Conservation (phyloP, 2,113 vertebrate genomes). For the Leucopsar rothschildi region DNA sequence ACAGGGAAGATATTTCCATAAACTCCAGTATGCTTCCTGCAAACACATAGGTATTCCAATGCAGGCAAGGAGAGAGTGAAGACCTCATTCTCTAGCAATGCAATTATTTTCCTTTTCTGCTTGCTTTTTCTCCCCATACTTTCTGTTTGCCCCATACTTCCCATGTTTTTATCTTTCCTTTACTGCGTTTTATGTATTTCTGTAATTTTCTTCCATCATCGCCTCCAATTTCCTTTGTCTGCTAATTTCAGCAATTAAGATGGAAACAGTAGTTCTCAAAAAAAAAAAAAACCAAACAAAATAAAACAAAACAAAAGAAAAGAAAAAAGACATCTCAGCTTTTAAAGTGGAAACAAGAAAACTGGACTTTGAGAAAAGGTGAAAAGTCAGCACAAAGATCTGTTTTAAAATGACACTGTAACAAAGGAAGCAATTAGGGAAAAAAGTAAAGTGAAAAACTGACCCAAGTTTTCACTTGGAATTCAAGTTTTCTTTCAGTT, state of each 20-base stretch:
- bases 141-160: background rate
- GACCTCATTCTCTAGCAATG: background rate
- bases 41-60: background rate
- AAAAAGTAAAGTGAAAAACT: background rate
- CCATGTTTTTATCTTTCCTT: background rate
- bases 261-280: background rate
- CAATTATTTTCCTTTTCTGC: background rate
- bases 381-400: background rate
- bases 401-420: background rate
- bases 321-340: background rate
- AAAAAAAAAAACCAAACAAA: background rate
- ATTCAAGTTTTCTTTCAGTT: background rate
- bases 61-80: background rate
- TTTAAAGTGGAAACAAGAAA: background rate
- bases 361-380: background rate
- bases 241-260: background rate
- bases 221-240: background rate
- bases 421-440: background rate
- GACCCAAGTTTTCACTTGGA: background rate
- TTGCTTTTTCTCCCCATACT: background rate
- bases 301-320: accelerated
- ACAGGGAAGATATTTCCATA: background rate
- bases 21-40: background rate
- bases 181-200: background rate
- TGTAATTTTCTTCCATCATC: background rate